phyloP scores from a whole-genome alignment of 2,797 vertebrate genomes.

The Buphagus erythrorhynchus region DNA sequence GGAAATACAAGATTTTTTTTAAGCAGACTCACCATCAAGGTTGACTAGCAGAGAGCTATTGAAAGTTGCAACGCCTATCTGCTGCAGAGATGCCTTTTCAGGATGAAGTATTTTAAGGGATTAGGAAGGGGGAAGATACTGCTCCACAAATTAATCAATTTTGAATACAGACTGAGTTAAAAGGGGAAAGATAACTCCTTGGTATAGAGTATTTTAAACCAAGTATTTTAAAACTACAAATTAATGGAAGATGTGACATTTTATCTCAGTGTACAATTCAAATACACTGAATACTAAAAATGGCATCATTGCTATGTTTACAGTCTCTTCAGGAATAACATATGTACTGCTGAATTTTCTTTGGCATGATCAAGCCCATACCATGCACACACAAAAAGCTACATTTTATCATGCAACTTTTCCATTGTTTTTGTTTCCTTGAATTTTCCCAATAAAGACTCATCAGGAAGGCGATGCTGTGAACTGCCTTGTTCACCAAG shows the following conservation, averaged over 20 bases:
- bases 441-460: not conserved
- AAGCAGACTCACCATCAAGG: not conserved
- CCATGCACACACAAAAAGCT: not conserved
- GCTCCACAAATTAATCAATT: not conserved
- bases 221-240: not conserved
- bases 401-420: not conserved
- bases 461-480: not conserved
- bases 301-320: not conserved
- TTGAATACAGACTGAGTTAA: not conserved
- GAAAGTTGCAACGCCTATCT: not conserved
- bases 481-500: not conserved
- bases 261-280: not conserved
- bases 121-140: not conserved
- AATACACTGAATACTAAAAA: not conserved
- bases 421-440: not conserved
- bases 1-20: not conserved
- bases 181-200: not conserved
- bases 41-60: constrained; percentile 7
- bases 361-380: not conserved
- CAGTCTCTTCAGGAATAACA: not conserved
- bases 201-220: not conserved
- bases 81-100: not conserved
- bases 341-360: not conserved
- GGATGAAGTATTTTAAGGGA: not conserved
- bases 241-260: not conserved